Base-by-base conservation (phyloP, 2,888 invertebrate genomes). In the Clanis bilineata region DNA sequence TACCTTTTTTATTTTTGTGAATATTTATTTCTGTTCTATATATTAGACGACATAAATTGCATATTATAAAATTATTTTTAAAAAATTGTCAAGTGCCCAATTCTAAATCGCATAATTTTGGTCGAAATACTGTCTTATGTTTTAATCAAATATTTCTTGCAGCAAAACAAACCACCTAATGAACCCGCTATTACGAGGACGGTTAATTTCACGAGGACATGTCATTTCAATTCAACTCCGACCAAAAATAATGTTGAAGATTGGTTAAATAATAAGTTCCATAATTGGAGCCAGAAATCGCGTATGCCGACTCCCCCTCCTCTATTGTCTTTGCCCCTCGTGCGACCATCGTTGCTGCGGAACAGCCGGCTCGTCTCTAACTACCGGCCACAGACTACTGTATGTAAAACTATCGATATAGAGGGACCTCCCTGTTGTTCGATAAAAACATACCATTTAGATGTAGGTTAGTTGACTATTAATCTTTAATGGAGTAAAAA, bases 91-190 rank as follows among this genome's bases (percentile, higher is more conserved):
- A n/a, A n/a, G n/a, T n/a, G n/a, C n/a, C n/a, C n/a, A n/a, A n/a
- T n/a, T n/a, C n/a, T n/a, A n/a, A n/a, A n/a, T n/a, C n/a, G n/a
- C n/a, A n/a, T n/a, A n/a, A n/a, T n/a, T n/a, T n/a, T n/a, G n/a
- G n/a, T n/a, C n/a, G n/a, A n/a, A n/a, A n/a, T n/a, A n/a, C n/a
- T n/a, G n/a, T n/a, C n/a, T n/a, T n/a, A n/a, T n/a, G n/a, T n/a
- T n/a, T n/a, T n/a, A n/a, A n/a, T n/a, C n/a, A n/a, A n/a, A 56
- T 56, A 62, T 64, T 66, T 68, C 67, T 74, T 73, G 58, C 73
- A 76, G 73, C 68, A 57, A 12, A 71, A 66, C 57, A 65, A 61
- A 5, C 57, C 59, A 25, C 44, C 56, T 3, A 18, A n/a, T 0
- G 41, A 59, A 22, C 28, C 61, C 0, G 47, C 23, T 36, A 57